phyloP scores from a whole-genome alignment of 92 coral and sea anemone genomes.

The Anthopleura xanthogrammica region DNA sequence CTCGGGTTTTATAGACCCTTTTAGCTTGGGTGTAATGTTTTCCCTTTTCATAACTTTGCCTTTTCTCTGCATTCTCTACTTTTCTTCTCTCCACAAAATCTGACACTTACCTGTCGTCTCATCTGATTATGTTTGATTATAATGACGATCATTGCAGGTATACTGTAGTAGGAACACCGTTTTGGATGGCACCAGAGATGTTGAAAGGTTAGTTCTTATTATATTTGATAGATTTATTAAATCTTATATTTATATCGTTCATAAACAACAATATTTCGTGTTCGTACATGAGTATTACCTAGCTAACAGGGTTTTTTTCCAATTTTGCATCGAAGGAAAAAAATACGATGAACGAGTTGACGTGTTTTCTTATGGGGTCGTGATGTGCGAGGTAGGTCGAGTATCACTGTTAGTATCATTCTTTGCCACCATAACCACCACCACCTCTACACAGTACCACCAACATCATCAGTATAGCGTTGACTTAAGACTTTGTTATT shows the following conservation, averaged over 20 bases:
- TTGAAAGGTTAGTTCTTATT: conserved; percentile 54
- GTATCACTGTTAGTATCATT: neutral
- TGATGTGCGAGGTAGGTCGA: conserved; percentile 84
- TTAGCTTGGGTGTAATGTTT: no score
- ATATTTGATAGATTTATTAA: neutral
- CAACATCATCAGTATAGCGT: neutral
- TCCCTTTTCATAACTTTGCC: no score
- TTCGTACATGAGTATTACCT: neutral
- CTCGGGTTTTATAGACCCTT: no score
- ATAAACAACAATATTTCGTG: neutral
- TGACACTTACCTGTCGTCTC: no score
- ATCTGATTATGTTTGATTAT: neutral
- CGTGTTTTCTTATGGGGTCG: conserved; percentile 89
- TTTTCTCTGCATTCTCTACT: no score
- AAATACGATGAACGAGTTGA: conserved; percentile 88
- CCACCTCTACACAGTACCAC: neutral
- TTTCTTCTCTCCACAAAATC: no score
- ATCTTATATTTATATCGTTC: neutral
- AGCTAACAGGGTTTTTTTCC: neutral
- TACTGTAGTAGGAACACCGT: conserved; percentile 94
- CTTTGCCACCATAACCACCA: neutral
- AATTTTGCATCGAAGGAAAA: conserved; percentile 10
- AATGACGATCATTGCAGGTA: conserved; percentile 38
- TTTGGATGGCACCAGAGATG: conserved; percentile 99
- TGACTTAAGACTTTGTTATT: no score